Evolutionary conservation across 2,797 vertebrate species (phyloP).

Genomic region (Darevskia mixta): DNA sequence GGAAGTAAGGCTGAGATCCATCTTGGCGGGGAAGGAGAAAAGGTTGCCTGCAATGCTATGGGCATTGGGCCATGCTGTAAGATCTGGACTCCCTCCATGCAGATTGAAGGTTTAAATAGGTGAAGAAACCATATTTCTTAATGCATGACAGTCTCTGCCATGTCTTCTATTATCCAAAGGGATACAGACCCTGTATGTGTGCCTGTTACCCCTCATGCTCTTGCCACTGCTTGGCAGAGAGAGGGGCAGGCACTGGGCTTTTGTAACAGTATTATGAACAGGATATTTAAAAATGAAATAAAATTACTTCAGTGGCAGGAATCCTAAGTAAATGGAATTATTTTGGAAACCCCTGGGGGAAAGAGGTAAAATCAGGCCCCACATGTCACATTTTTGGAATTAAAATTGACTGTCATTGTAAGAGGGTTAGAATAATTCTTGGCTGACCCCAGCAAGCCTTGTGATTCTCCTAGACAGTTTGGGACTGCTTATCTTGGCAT

Average conservation of each 20-base stretch:
- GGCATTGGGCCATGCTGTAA: no score
- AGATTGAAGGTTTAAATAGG: no score
- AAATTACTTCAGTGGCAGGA: background rate
- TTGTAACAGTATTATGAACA: background rate
- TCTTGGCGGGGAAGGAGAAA: no score
- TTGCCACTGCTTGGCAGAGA: no score
- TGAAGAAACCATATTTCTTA: no score
- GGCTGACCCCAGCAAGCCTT: conserved; percentile 43
- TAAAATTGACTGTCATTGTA: conserved; percentile 35
- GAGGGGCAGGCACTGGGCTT: no score
- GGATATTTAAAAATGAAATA: background rate
- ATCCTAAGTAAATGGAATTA: background rate
- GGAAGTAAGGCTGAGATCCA: no score
- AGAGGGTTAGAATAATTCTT: conserved; percentile 57
- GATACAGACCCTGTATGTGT: no score
- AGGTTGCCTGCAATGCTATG: no score
- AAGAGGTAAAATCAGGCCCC: background rate
- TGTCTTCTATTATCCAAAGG: no score
- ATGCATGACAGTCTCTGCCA: no score
- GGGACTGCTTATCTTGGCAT: conserved; percentile 16
- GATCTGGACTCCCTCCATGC: no score
- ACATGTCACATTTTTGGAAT: conserved; percentile 28
- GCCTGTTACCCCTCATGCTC: background rate
- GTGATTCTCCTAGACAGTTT: conserved; percentile 35
- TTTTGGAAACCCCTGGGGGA: conserved; percentile 1